These are phyloP conservation scores for Brachionus plicatilis DNA, from an alignment of 1,140 invertebrate species.

Conservation along the genomic window DNA sequence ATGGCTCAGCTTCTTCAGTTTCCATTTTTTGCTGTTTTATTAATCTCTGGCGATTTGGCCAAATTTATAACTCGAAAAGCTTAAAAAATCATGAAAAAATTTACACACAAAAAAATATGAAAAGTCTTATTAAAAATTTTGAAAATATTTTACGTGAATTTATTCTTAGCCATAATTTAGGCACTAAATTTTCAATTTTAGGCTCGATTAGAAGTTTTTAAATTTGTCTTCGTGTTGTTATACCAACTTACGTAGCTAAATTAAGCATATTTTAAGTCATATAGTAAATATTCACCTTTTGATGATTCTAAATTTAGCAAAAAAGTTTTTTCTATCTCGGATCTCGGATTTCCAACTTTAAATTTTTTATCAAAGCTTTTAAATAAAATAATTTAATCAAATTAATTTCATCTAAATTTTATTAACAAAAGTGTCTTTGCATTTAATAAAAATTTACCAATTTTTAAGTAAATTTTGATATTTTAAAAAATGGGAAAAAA, in stretches of 20 bases:
- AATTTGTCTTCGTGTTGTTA: conserved; percentile 1
- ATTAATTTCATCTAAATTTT: too few relatives aligned
- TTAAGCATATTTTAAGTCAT: not conserved
- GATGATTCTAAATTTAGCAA: not conserved
- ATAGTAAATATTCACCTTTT: not conserved
- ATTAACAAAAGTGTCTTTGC: too few relatives aligned
- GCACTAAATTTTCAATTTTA: not conserved
- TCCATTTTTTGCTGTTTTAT: not conserved
- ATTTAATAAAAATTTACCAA: too few relatives aligned
- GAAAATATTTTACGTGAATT: not conserved
- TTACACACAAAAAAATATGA: not conserved
- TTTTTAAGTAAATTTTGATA: too few relatives aligned
- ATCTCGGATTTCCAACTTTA: too few relatives aligned
- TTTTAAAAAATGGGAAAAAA: too few relatives aligned
- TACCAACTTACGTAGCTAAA: not conserved
- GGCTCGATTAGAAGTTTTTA: not conserved
- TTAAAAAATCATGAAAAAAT: too few relatives aligned
- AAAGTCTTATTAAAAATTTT: not conserved
- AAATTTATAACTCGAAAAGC: not conserved
- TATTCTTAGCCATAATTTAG: not conserved
- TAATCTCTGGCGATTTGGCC: not conserved
- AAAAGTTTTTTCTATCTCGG: not conserved
- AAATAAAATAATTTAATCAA: too few relatives aligned
- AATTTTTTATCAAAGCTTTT: too few relatives aligned
- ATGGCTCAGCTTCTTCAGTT: not conserved